Conservation (phyloP, 2,797 vertebrate genomes). For the Eulemur rubriventer region DNA sequence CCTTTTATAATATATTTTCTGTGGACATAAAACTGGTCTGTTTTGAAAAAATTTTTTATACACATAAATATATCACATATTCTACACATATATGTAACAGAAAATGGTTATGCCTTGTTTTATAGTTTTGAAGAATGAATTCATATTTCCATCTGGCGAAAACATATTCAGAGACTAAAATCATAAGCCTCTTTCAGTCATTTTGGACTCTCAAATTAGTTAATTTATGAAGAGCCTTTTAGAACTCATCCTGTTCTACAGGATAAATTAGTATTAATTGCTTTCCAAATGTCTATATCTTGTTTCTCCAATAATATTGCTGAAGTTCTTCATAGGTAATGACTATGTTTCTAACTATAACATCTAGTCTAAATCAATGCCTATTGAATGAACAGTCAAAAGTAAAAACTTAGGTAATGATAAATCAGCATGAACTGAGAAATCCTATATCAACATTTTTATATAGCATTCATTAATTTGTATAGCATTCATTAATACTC, state of each 20-base stretch:
- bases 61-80: background rate
- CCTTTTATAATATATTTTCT: background rate
- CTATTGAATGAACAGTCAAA: background rate
- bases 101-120: conserved; percentile 9
- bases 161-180: conserved; percentile 22
- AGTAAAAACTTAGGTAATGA: conserved; percentile 9
- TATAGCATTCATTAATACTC: background rate
- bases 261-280: background rate
- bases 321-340: conserved; percentile 18
- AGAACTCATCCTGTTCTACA: conserved; percentile 23
- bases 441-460: background rate
- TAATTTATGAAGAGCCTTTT: conserved; percentile 33
- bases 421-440: conserved; percentile 6
- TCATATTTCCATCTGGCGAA: conserved; percentile 28
- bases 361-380: conserved; percentile 20
- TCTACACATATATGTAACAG: background rate
- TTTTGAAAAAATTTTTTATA: background rate
- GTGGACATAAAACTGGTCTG: background rate
- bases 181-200: background rate
- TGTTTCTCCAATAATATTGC: background rate
- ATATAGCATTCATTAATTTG: background rate
- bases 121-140: conserved; percentile 7
- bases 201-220: background rate
- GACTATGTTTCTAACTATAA: conserved; percentile 13
- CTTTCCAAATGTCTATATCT: conserved; percentile 16